Base-by-base conservation (phyloP, 2,888 invertebrate species). In the Scaeva pyrastri region DNA sequence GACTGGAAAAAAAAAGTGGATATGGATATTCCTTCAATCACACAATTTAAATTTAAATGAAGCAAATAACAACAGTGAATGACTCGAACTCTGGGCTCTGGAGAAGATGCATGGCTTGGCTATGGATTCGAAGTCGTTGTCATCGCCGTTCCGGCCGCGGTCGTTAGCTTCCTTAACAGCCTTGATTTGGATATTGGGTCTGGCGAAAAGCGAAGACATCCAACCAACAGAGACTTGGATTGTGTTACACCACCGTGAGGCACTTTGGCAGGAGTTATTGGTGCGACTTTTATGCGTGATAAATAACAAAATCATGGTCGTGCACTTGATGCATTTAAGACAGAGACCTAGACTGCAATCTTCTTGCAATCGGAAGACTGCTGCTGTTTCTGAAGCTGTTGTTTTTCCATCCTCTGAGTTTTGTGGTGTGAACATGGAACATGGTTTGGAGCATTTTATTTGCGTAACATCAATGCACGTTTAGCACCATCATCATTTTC, bases 241-340 rank as follows among this genome's bases (percentile, higher is more conserved):
- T 85, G 72, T 85, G 84, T 85, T 80, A 80, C 85, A 76, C 52
- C 85, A 76, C 52, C 48, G 72, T 19, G 75, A 50, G 76, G 76
- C 85, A 85, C 75, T 85, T 85, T 85, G 80, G 62, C 76, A 80
- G 68, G 76, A 85, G 72, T 85, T 85, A 85, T 85, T 80, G 85
- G 85, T 85, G 85, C 80, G 85, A 85, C 85, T 85, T 85, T 76
- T 85, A 85, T 80, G 85, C 85, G 85, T 85, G 85, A 85, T 85
- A 85, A 85, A 85, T 85, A 85, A 85, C 85, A 72, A 85, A 85
- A 80, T 76, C 85, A 85, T 45, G 80, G 80, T 85, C 85, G 80
- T 85, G 85, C 85, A 85, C 85, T 85, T 85, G 85, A 80, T 85
- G 76, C 85, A 80, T 76, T 85, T n/a, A 7, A 31, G 5, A 60